Conservation (phyloP, 2,797 vertebrate species). For the Fringilla coelebs region DNA sequence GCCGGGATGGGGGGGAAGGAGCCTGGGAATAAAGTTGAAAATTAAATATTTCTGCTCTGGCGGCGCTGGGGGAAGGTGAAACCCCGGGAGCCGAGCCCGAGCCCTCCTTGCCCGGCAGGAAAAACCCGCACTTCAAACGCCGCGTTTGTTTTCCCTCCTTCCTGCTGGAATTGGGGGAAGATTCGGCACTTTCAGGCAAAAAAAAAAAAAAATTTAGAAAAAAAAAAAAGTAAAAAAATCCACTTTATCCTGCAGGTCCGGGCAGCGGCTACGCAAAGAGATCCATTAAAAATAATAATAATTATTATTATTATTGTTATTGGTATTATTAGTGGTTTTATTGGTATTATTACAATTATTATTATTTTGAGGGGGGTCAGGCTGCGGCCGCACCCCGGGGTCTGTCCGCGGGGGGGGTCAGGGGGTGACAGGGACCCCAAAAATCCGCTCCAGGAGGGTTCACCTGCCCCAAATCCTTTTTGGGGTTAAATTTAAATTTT, state of each 20-base stretch:
- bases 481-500: neutral
- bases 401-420: neutral
- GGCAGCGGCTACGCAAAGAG: neutral
- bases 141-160: neutral
- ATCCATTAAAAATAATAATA: too few species aligned
- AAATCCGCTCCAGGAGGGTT: neutral
- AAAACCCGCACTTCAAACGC: neutral
- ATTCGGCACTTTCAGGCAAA: neutral
- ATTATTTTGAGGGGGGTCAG: neutral
- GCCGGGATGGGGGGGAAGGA: neutral
- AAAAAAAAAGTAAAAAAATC: neutral
- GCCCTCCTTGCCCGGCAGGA: neutral
- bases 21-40: slow-evolving; percentile 50
- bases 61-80: neutral
- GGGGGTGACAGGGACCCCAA: neutral
- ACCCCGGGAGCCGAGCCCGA: neutral
- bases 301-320: neutral
- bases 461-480: neutral
- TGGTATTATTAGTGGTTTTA: too few species aligned
- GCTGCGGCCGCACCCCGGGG: neutral
- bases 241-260: neutral
- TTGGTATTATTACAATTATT: too few species aligned
- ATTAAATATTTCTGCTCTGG: slow-evolving; percentile 28
- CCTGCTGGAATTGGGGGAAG: neutral
- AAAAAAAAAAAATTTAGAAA: neutral